Evolutionary conservation across 64 coral and sea anemone species (phyloP).

Genomic region (Acropora tenuis): DNA sequence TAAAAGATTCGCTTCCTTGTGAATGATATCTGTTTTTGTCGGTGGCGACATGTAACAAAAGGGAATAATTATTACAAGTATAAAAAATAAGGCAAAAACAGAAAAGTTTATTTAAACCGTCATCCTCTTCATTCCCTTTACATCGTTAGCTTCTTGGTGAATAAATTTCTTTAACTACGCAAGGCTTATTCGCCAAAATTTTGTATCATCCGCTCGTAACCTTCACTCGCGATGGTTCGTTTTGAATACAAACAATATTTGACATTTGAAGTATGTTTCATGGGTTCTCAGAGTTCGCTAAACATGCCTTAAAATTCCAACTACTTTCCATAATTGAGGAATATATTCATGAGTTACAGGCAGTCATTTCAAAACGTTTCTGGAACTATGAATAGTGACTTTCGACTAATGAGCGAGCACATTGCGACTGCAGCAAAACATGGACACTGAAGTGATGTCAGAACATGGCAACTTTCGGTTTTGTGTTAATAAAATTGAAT

Average conservation of each 20-base stretch:
- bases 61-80: neutral
- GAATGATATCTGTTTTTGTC: neutral
- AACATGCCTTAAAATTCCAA: constrained; percentile 16
- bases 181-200: neutral
- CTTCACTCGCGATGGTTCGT: neutral
- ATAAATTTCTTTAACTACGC: neutral
- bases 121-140: neutral
- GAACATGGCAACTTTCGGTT: neutral
- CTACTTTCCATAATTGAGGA: constrained; percentile 74
- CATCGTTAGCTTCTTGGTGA: neutral
- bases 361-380: constrained; percentile 35
- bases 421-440: constrained; percentile 15
- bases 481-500: neutral
- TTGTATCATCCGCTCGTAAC: neutral
- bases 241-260: constrained; percentile 44
- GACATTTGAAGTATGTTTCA: constrained; percentile 55
- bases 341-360: constrained; percentile 72
- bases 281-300: constrained; percentile 18
- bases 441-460: neutral
- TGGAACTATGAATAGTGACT: constrained; percentile 39
- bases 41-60: constrained; percentile 43
- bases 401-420: constrained; percentile 14
- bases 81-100: constrained; percentile 4
- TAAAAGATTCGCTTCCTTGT: neutral
- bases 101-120: neutral